These are phyloP conservation scores for Epirrhoe alternata DNA, from an alignment of 2,888 invertebrate genomes.

Conservation along the genomic window DNA sequence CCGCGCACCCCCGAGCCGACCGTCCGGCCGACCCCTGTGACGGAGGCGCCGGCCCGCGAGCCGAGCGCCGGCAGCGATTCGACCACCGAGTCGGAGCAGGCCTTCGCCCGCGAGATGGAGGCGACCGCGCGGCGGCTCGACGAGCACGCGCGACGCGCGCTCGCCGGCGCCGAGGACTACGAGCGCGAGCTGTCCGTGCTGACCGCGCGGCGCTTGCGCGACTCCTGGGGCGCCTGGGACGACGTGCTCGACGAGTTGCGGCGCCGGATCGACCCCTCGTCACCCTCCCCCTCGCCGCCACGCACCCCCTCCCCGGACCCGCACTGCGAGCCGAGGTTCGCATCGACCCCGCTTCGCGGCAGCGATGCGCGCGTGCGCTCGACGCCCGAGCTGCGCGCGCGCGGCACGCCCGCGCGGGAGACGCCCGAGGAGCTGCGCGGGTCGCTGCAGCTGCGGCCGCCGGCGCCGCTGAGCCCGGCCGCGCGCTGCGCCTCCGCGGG, in stretches of 20 bases:
- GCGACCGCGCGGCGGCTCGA: conserved; percentile 76
- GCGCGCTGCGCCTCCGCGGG: conserved; percentile 76
- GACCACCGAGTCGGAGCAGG: conserved; percentile 78
- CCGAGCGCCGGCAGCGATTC: conserved; percentile 79
- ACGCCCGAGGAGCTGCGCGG: conserved; percentile 81
- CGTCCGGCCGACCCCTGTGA: conserved; percentile 48
- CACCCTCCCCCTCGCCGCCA: conserved; percentile 72
- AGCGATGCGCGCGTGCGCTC: conserved; percentile 76
- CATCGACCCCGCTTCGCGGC: conserved; percentile 85
- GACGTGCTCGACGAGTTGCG: conserved; percentile 79
- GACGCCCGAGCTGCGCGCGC: conserved; percentile 86
- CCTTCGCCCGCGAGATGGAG: conserved; percentile 79
- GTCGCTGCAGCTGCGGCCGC: conserved; percentile 85
- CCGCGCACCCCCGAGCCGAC: conserved; percentile 39
- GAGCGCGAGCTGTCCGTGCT: conserved; percentile 84
- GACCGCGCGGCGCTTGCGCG: conserved; percentile 77
- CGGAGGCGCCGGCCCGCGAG: conserved; percentile 66
- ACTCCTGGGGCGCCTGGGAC: conserved; percentile 83
- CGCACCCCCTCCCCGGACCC: conserved; percentile 75
- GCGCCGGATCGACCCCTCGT: conserved; percentile 72
- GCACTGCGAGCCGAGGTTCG: conserved; percentile 77
- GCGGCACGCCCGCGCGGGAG: conserved; percentile 72
- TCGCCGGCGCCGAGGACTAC: conserved; percentile 83
- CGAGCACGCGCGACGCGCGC: conserved; percentile 71
- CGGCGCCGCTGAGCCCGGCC: conserved; percentile 64